These are phyloP conservation scores for Drosophila simulans DNA, from an alignment of 1,140 invertebrate genomes.

Conservation along the genomic window DNA sequence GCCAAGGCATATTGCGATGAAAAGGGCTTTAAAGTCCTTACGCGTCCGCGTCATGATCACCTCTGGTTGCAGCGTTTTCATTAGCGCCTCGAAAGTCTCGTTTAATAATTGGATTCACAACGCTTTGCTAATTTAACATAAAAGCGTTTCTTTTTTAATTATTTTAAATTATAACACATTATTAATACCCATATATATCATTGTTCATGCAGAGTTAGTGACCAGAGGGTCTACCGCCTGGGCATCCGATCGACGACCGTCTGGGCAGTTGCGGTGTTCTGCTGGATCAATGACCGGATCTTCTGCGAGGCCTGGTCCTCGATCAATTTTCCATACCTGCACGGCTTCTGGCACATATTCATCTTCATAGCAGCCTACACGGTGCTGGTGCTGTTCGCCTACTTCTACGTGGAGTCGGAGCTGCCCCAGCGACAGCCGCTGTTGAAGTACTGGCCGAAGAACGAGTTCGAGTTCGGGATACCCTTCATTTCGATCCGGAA, in stretches of 20 bases:
- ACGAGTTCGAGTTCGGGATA: slow-evolving; percentile 90
- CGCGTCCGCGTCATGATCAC: slow-evolving; percentile 4
- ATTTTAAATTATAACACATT: too few relatives aligned
- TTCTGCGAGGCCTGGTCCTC: slow-evolving; percentile 91
- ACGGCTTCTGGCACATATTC: slow-evolving; percentile 92
- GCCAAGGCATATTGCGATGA: not conserved
- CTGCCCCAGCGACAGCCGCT: slow-evolving; percentile 89
- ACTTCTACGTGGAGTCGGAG: slow-evolving; percentile 90
- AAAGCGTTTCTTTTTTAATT: not conserved
- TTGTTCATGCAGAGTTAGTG: slow-evolving; percentile 86
- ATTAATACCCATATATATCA: too few relatives aligned
- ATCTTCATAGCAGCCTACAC: slow-evolving; percentile 92
- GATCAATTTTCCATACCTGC: slow-evolving; percentile 91
- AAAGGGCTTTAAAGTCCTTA: not conserved
- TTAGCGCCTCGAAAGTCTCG: not conserved
- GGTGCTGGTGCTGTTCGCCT: slow-evolving; percentile 90
- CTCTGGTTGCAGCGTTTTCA: not conserved
- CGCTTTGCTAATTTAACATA: not conserved
- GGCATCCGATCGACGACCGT: slow-evolving; percentile 88
- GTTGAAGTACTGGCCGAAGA: slow-evolving; percentile 90
- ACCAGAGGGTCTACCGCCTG: slow-evolving; percentile 88
- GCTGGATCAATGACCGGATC: slow-evolving; percentile 91
- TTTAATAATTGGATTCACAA: not conserved
- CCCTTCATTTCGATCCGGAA: slow-evolving; percentile 89
- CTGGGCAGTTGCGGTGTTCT: slow-evolving; percentile 89